Evolutionary conservation across 2,888 invertebrate species (phyloP).

Genomic region (Andrena fulva): DNA sequence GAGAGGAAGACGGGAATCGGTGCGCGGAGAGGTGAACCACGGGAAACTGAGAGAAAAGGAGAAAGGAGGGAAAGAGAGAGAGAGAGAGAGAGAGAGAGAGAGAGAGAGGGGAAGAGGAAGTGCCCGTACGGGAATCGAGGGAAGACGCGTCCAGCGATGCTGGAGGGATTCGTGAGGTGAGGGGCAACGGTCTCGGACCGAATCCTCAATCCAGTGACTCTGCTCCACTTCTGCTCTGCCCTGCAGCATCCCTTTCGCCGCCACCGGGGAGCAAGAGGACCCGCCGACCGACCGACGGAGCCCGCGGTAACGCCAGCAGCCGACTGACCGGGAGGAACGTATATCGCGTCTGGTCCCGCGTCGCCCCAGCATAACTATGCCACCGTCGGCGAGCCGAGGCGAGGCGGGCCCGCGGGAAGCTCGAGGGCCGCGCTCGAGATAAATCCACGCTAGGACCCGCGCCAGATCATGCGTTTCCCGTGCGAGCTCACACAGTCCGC

Average conservation of each 20-base stretch:
- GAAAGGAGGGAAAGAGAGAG: constrained; percentile 5
- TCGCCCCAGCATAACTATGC: constrained; percentile 35
- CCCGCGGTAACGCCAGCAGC: constrained; percentile 1
- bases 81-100: not conserved
- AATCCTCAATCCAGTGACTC: constrained; percentile 8
- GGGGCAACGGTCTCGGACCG: constrained; percentile 49
- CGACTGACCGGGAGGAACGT: not conserved
- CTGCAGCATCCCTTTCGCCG: constrained; percentile 55
- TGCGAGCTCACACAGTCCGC: constrained; percentile 60
- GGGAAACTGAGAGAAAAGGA: not conserved
- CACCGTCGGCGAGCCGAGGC: constrained; percentile 27
- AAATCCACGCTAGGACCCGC: constrained; percentile 25
- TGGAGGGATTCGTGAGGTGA: constrained; percentile 72
- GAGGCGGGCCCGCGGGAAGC: constrained; percentile 34
- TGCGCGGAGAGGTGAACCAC: not conserved
- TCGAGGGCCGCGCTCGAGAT: constrained; percentile 30
- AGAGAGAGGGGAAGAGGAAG: constrained; percentile 50
- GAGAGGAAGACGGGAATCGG: constrained; percentile 28
- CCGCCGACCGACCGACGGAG: not conserved
- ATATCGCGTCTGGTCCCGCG: not conserved
- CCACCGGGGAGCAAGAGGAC: not conserved
- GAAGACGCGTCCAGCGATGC: constrained; percentile 64
- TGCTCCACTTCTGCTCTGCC: constrained; percentile 24
- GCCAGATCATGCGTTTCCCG: constrained; percentile 64
- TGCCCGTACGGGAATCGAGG: constrained; percentile 43